Conservation (phyloP, 2,888 invertebrate species). For the Beris morrisii region DNA sequence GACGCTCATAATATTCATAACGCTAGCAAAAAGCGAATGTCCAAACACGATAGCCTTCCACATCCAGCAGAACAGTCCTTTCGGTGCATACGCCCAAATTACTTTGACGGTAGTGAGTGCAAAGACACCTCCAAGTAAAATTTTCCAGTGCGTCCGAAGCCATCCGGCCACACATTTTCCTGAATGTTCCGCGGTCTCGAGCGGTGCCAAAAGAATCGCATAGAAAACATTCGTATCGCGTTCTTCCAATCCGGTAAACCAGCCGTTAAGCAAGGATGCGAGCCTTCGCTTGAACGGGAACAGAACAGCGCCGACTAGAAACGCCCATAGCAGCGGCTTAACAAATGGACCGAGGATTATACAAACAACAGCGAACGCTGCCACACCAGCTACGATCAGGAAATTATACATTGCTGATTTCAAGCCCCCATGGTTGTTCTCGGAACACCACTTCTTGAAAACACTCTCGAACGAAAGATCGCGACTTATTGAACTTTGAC, state of each 20-base stretch:
- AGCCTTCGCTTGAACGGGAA: constrained; percentile 89
- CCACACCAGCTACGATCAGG: constrained; percentile 51
- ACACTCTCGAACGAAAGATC: constrained; percentile 56
- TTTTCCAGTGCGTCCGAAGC: constrained; percentile 68
- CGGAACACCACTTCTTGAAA: constrained; percentile 50
- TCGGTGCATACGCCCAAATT: constrained; percentile 63
- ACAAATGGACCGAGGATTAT: constrained; percentile 89
- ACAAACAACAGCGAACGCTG: constrained; percentile 66
- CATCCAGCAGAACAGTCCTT: constrained; percentile 59
- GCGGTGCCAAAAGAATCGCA: constrained; percentile 65
- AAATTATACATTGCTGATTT: constrained; percentile 56
- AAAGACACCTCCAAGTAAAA: constrained; percentile 58
- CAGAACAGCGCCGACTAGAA: constrained; percentile 94
- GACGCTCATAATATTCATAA: constrained; percentile 51
- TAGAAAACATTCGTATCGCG: constrained; percentile 68
- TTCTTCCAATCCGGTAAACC: constrained; percentile 73
- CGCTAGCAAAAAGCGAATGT: constrained; percentile 50
- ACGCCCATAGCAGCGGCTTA: constrained; percentile 92
- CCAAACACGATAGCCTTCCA: constrained; percentile 56
- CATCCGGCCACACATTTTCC: constrained; percentile 75
- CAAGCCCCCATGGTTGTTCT: constrained; percentile 53
- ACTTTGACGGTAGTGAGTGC: constrained; percentile 49
- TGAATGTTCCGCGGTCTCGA: constrained; percentile 73
- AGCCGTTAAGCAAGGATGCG: constrained; percentile 72
- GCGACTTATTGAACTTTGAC: constrained; percentile 45